Evolutionary conservation across 2,797 vertebrate genomes (phyloP).

Genomic region (Peromyscus nudipes): DNA sequence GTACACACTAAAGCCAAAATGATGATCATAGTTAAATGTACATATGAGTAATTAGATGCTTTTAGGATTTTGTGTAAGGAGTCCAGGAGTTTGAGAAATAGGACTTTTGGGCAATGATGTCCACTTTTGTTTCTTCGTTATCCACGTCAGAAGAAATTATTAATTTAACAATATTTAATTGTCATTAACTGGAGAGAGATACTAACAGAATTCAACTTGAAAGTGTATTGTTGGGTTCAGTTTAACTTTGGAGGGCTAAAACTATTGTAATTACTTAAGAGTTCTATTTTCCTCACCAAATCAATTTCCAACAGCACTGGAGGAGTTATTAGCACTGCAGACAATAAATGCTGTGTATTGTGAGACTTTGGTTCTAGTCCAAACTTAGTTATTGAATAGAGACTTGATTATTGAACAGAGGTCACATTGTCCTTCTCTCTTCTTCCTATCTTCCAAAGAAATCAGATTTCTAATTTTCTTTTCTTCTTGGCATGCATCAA

Average conservation of each 20-base stretch:
- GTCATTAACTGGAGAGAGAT: slow-evolving; percentile 13
- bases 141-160: neutral
- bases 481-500: neutral
- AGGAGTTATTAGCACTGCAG: neutral
- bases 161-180: neutral
- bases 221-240: neutral
- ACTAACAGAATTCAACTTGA: neutral
- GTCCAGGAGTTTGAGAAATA: neutral
- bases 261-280: neutral
- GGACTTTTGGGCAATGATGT: neutral
- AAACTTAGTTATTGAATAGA: neutral
- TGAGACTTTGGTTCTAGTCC: neutral
- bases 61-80: slow-evolving; percentile 25
- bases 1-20: neutral
- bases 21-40: slow-evolving; percentile 21
- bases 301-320: neutral
- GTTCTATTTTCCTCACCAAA: neutral
- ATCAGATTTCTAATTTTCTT: neutral
- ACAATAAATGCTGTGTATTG: neutral
- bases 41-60: slow-evolving; percentile 24
- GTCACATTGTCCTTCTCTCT: neutral
- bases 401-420: neutral
- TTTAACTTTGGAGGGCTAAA: neutral
- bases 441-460: neutral
- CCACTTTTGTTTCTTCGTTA: neutral